A percentile compares a stretch with the other conserved stretches of the same genome.
Conservation (phyloP, 2,797 vertebrate genomes). For the Ibycter americanus region DNA sequence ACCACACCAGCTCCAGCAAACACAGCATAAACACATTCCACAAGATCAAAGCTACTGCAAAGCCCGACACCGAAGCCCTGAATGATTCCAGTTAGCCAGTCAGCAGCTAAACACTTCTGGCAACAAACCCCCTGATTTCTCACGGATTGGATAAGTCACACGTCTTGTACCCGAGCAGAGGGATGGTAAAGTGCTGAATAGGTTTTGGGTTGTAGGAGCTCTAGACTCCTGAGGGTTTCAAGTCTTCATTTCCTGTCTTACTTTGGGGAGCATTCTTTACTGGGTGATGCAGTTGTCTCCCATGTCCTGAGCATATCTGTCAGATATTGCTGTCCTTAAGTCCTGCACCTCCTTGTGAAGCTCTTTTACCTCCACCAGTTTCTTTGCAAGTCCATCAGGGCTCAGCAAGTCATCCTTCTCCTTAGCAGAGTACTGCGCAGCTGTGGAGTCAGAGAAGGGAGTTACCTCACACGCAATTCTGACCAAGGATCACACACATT, state of each 20-base stretch:
- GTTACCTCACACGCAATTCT: background rate
- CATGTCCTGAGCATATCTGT: constrained; percentile 98
- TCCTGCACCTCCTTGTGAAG: constrained; percentile 92
- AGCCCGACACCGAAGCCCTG: background rate
- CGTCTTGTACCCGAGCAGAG: background rate
- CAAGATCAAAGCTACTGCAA: constrained; percentile 43
- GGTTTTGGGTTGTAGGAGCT: background rate
- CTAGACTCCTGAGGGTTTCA: constrained; percentile 9
- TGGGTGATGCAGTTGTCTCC: constrained; percentile 98
- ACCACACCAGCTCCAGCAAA: constrained; percentile 14
- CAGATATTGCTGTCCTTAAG: constrained; percentile 90
- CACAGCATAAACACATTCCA: constrained; percentile 49
- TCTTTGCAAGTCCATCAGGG: constrained; percentile 86
- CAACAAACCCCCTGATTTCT: background rate
- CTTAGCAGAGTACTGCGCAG: constrained; percentile 73
- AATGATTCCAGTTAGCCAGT: constrained; percentile 2
- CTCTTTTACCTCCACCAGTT: constrained; percentile 87
- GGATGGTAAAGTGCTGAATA: constrained; percentile 43
- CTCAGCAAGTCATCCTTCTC: constrained; percentile 85
- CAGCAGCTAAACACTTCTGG: constrained; percentile 5
- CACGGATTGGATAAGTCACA: background rate
- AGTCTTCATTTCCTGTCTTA: constrained; percentile 11
- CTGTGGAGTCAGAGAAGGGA: constrained; percentile 67
- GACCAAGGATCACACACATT: background rate
- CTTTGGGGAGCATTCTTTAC: constrained; percentile 68